Conservation (phyloP, 2,113 vertebrate species). For the Zosterops lateralis region DNA sequence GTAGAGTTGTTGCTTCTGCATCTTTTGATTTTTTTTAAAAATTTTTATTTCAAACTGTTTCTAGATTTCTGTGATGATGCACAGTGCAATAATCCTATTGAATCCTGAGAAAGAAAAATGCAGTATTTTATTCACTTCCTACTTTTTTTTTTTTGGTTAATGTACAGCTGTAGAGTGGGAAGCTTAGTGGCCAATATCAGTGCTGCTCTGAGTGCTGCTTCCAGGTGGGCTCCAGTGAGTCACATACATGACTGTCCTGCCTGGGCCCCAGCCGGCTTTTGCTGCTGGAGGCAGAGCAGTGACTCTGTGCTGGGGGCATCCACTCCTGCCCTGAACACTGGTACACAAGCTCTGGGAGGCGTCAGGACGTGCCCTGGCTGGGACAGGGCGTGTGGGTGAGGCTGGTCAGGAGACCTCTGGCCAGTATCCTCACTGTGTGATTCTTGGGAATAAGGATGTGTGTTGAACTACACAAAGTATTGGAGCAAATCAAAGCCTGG, state of each 20-base stretch:
- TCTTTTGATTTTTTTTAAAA: background rate
- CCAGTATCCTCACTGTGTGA: background rate
- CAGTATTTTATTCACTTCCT: background rate
- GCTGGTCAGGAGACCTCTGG: background rate
- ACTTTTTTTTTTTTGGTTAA: background rate
- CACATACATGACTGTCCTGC: background rate
- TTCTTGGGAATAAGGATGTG: background rate
- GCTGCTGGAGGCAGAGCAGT: background rate
- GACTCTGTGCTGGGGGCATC: background rate
- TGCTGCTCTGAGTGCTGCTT: background rate
- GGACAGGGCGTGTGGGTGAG: background rate
- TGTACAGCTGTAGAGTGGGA: background rate
- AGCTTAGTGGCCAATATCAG: background rate
- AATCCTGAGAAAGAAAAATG: background rate
- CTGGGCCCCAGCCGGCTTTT: background rate
- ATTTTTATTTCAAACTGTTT: background rate
- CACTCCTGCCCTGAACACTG: accelerated
- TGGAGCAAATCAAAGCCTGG: background rate
- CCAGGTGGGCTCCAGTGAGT: background rate
- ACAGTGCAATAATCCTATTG: background rate
- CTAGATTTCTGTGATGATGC: background rate
- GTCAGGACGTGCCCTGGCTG: background rate
- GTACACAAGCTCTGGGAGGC: background rate
- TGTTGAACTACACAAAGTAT: background rate
- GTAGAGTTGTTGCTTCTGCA: background rate